Evolutionary conservation across 2,888 invertebrate genomes (phyloP), one percentile per base, ranked within the genome.

Genomic region (Drosophila limbata): DNA sequence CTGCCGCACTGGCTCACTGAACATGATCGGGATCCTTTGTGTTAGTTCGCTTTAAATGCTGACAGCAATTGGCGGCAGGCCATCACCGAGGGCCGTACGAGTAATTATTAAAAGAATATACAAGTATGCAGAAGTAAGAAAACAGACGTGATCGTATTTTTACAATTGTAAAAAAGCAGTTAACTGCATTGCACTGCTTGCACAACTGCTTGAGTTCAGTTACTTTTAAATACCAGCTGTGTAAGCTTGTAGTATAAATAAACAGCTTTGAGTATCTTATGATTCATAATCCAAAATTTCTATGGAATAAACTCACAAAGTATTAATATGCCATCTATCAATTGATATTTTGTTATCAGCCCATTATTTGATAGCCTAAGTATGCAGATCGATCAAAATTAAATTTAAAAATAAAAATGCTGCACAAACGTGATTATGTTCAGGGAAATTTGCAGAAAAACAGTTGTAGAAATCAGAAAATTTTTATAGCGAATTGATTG

Each of bases 21-120:
- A 28, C 61, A 55, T 50, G 62, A 57, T 66, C 63, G 35, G 61
- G 69, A 66, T 69, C 56, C 55, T 51, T 60, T 73, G 64, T 83
- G 35, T 57, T 50, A 47, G 11, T 10, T 31, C 21, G 31, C 35
- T 33, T 45, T 19, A 42, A 50, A 61, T 62, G 50, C 40, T 53
- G 47, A 47, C 48, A 44, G 52, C 56, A 52, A 48, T 52, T 64
- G 59, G 68, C 73, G 33, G 42, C 68, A 70, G 60, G 52, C 68
- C 73, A 56, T 4, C 47, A 35, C 25, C 64, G 65, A 59, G 76
- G 52, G 66, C 6, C 17, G 57, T 11, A 11, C 5, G 19, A 44
- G 4, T 13, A 57, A n/a, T 57, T 57, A 11, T 25, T 15, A 17
- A 5, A 37, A 10, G 9, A 40, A 15, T 3, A 40, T 3, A 15